phyloP scores from a whole-genome alignment of 2,113 vertebrate species.

The Bubo scandiacus region DNA sequence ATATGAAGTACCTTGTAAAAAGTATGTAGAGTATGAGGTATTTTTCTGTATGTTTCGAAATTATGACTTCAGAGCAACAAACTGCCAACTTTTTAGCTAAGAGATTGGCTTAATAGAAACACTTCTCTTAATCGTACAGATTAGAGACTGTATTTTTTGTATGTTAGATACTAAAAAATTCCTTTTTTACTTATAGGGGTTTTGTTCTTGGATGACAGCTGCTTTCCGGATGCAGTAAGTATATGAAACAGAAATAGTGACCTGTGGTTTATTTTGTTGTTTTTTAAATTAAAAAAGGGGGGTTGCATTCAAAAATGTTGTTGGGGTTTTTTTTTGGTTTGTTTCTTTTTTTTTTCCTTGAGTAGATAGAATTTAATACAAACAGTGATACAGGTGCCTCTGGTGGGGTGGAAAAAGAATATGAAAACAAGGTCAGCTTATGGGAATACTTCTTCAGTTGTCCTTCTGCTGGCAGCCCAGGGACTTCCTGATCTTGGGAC shows the following conservation, averaged over 20 bases:
- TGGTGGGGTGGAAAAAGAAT: not conserved
- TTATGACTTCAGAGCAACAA: not conserved
- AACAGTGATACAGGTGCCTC: not conserved
- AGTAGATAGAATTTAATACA: not conserved
- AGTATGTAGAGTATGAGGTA: not conserved
- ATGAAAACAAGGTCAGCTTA: not conserved
- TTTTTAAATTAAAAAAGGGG: not conserved
- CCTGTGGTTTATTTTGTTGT: not conserved
- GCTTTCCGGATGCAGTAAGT: slow-evolving; percentile 92
- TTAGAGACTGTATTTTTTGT: not conserved
- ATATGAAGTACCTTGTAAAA: not conserved
- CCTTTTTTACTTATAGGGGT: slow-evolving; percentile 74
- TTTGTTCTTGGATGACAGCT: slow-evolving; percentile 88
- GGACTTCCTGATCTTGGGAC: not conserved
- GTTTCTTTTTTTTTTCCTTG: not conserved
- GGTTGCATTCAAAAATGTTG: not conserved
- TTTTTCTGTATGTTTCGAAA: not conserved
- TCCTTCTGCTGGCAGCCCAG: not conserved
- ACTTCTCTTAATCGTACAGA: not conserved
- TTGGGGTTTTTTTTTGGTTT: too few species aligned
- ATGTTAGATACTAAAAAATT: not conserved
- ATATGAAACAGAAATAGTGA: not conserved
- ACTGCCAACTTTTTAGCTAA: not conserved
- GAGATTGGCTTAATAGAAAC: not conserved
- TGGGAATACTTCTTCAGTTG: not conserved